phyloP scores from a whole-genome alignment of 2,888 invertebrate species.

The Cheilosia soror region DNA sequence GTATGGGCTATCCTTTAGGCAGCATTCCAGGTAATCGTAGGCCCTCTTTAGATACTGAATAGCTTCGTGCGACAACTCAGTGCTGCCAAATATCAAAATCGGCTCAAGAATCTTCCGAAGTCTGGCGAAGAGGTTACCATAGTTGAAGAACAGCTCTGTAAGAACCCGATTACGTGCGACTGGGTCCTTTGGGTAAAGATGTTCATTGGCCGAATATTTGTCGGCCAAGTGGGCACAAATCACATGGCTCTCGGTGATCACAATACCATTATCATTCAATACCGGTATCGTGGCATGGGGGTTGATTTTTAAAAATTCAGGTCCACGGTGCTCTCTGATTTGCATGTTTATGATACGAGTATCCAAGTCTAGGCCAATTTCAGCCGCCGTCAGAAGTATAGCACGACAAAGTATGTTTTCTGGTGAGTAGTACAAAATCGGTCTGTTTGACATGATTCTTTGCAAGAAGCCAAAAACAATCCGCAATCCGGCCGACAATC shows the following conservation, averaged over 20 bases:
- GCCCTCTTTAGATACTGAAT: constrained; percentile 83
- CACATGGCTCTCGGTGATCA: constrained; percentile 84
- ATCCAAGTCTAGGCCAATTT: constrained; percentile 87
- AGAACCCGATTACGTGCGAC: constrained; percentile 84
- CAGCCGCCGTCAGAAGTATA: constrained; percentile 87
- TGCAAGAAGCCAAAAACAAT: neutral
- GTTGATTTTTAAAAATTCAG: constrained; percentile 84
- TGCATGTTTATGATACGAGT: constrained; percentile 80
- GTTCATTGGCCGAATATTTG: constrained; percentile 85
- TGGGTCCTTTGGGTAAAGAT: constrained; percentile 86
- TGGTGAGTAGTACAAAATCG: constrained; percentile 86
- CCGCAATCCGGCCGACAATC: neutral
- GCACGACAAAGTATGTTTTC: constrained; percentile 88
- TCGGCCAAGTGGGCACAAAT: constrained; percentile 84
- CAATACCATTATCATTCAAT: constrained; percentile 81
- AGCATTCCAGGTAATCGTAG: constrained; percentile 83
- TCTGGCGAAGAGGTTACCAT: constrained; percentile 80
- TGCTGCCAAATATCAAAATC: constrained; percentile 81
- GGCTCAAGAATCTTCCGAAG: constrained; percentile 81
- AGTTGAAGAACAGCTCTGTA: constrained; percentile 80
- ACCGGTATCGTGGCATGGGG: constrained; percentile 84
- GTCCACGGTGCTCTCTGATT: constrained; percentile 79
- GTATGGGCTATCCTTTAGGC: constrained; percentile 78
- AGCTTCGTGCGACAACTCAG: constrained; percentile 82
- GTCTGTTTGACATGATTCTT: constrained; percentile 78